phyloP scores from a whole-genome alignment of 2,113 vertebrate genomes.

The Heterotis niloticus region DNA sequence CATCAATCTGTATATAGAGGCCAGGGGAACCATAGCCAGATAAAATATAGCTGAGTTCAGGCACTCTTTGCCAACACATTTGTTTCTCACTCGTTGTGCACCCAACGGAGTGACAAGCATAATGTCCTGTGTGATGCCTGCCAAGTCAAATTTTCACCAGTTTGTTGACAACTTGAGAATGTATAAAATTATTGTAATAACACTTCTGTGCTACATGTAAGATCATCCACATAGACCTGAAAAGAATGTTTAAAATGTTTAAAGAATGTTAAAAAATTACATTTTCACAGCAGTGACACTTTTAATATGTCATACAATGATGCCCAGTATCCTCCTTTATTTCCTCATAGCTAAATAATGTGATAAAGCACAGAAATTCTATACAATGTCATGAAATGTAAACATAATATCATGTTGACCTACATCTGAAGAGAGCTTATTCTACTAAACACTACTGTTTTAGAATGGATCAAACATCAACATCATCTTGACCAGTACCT shows the following conservation, averaged over 20 bases:
- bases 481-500: constrained; percentile 43
- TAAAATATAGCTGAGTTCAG: constrained; percentile 17
- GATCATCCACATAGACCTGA: background rate
- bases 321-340: background rate
- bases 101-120: constrained; percentile 4
- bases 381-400: background rate
- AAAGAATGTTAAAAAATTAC: background rate
- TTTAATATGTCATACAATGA: background rate
- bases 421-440: background rate
- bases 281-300: background rate
- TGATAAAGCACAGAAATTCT: background rate
- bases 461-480: background rate
- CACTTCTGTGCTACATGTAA: background rate
- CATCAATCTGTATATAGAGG: constrained; percentile 21
- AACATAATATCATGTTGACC: background rate
- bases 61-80: constrained; percentile 18
- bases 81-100: constrained; percentile 16
- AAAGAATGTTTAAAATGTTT: constrained; percentile 8
- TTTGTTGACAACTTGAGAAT: background rate
- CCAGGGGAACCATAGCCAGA: background rate
- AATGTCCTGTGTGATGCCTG: constrained; percentile 17
- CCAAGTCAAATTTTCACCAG: constrained; percentile 5
- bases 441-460: background rate
- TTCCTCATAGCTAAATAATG: background rate
- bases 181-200: too few species aligned